Conservation (phyloP, 2,797 vertebrate genomes). For the Psittacula echo region DNA sequence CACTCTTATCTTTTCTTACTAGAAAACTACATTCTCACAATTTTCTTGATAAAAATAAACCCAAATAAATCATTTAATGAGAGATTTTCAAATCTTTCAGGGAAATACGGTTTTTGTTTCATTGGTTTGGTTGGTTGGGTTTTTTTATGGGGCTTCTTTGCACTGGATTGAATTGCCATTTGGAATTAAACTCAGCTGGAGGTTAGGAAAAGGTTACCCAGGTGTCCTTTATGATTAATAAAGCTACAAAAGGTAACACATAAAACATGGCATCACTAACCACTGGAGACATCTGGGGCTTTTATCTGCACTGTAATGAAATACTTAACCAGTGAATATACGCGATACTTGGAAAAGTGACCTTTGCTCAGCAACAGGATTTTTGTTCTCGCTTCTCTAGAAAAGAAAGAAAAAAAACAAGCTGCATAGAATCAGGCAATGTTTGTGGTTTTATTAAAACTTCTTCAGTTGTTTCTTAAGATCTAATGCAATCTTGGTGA, state of each 20-base stretch:
- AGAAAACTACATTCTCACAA: neutral
- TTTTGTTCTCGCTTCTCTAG: neutral
- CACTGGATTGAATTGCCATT: neutral
- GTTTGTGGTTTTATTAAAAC: neutral
- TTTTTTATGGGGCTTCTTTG: neutral
- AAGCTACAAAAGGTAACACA: slow-evolving; percentile 56
- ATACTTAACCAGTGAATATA: slow-evolving; percentile 30
- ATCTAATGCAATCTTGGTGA: neutral
- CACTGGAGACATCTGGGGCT: slow-evolving; percentile 36
- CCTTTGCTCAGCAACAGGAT: neutral
- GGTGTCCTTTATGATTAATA: slow-evolving; percentile 44
- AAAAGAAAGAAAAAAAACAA: neutral
- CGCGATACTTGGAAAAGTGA: neutral
- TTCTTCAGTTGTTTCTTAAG: neutral
- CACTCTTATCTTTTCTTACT: neutral
- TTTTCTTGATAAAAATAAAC: neutral
- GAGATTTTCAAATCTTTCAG: neutral
- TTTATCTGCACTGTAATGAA: slow-evolving; percentile 59
- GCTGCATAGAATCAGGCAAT: neutral
- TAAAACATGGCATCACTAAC: slow-evolving; percentile 58
- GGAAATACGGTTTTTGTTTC: neutral
- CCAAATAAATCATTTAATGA: neutral
- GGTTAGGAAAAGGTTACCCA: slow-evolving; percentile 14
- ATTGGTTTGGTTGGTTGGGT: neutral
- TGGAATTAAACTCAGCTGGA: slow-evolving; percentile 7